phyloP scores from a whole-genome alignment of 2,888 invertebrate species.

The Habroteleia sp. region DNA sequence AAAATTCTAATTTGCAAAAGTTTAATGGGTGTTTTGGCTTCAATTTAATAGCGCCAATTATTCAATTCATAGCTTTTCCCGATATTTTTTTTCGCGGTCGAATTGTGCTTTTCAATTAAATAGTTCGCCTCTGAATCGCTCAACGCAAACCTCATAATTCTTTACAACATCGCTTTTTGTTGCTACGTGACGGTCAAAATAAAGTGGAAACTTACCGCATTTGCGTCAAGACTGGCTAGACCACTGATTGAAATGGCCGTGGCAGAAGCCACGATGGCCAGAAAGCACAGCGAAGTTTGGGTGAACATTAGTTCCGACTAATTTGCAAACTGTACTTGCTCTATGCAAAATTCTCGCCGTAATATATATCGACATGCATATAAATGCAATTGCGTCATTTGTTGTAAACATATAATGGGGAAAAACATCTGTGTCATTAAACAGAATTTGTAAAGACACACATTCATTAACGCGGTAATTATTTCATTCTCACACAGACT shows the following conservation, averaged over 20 bases:
- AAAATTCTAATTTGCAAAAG: constrained; percentile 2
- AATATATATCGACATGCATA: constrained; percentile 37
- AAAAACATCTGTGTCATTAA: constrained; percentile 56
- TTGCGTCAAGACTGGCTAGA: constrained; percentile 48
- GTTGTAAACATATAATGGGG: constrained; percentile 12
- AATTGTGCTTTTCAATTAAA: constrained; percentile 21
- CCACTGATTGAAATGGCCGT: constrained; percentile 68
- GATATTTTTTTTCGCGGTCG: too few species aligned
- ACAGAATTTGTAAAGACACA: constrained; percentile 28
- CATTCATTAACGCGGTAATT: constrained; percentile 46
- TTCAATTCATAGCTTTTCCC: constrained; percentile 1
- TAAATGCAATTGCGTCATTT: constrained; percentile 42
- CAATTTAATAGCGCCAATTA: constrained; percentile 7
- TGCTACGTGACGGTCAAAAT: constrained; percentile 27
- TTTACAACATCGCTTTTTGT: constrained; percentile 21
- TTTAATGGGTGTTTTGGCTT: constrained; percentile 7
- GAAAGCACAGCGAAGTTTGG: constrained; percentile 61
- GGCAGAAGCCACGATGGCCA: constrained; percentile 66
- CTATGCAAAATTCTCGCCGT: constrained; percentile 1
- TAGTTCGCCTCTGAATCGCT: constrained; percentile 13
- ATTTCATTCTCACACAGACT: constrained; percentile 41
- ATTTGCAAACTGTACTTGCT: constrained; percentile 42
- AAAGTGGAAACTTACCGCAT: constrained; percentile 59
- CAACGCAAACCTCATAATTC: constrained; percentile 23
- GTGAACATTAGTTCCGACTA: constrained; percentile 45